Conservation (phyloP, 2,113 vertebrate genomes). For the Apeltes quadracus region DNA sequence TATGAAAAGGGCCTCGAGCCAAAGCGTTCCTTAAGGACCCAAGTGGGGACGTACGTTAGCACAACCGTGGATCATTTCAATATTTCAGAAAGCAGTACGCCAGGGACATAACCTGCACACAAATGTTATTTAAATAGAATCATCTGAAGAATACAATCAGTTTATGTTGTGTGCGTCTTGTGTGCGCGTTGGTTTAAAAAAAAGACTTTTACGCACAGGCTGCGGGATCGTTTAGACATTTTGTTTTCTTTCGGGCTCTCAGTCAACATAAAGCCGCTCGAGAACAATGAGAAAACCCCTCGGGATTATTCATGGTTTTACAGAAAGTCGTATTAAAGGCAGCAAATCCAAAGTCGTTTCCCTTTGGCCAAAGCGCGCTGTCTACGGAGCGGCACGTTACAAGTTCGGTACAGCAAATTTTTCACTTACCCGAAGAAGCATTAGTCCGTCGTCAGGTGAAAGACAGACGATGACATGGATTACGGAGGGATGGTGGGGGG, state of each 20-base stretch:
- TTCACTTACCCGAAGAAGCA: slow-evolving; percentile 45
- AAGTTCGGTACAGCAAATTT: background rate
- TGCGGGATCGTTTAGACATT: background rate
- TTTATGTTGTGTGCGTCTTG: too few species aligned
- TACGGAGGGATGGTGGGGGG: background rate
- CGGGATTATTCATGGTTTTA: background rate
- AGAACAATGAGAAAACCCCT: background rate
- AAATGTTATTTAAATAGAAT: background rate
- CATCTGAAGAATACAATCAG: too few species aligned
- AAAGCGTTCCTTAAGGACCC: slow-evolving; percentile 19
- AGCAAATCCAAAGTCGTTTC: background rate
- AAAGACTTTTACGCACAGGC: slow-evolving; percentile 39
- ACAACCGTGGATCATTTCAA: background rate
- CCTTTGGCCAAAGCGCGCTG: slow-evolving; percentile 3
- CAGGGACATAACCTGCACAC: background rate
- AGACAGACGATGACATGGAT: fast-evolving
- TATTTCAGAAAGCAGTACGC: background rate
- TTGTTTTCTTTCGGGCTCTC: background rate
- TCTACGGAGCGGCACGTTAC: background rate
- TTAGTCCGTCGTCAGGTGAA: slow-evolving; percentile 28
- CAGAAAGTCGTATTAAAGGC: background rate
- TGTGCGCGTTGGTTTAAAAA: too few species aligned
- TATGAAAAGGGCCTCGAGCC: slow-evolving; percentile 2
- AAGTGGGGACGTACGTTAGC: background rate
- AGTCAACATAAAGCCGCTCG: fast-evolving